Evolutionary conservation across 2,113 vertebrate genomes (phyloP).

Genomic region (Ameiurus melas): DNA sequence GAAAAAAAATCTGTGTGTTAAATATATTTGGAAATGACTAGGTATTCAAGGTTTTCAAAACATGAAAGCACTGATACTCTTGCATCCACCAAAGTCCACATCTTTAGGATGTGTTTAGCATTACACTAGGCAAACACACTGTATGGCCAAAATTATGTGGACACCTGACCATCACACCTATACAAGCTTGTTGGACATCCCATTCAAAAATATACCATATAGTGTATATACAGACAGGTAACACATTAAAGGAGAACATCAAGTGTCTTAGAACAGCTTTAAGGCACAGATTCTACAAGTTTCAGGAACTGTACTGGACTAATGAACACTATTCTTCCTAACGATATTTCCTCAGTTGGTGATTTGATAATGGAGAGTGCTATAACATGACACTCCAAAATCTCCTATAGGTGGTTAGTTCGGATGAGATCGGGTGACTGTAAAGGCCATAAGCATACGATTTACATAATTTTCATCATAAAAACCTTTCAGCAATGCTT

Average conservation of each 20-base stretch:
- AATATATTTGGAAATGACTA: too few relatives aligned
- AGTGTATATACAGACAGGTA: too few relatives aligned
- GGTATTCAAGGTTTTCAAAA: too few relatives aligned
- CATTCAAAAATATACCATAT: background rate
- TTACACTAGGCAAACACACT: background rate
- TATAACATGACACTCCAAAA: background rate
- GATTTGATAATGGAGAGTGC: background rate
- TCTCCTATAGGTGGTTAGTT: background rate
- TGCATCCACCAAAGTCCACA: too few relatives aligned
- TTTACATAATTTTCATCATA: background rate
- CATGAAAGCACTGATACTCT: too few relatives aligned
- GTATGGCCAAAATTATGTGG: background rate
- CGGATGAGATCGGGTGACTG: background rate
- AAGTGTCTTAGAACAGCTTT: too few relatives aligned
- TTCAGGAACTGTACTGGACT: too few relatives aligned
- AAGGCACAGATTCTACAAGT: too few relatives aligned
- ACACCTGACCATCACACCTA: background rate
- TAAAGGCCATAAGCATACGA: background rate
- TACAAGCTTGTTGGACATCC: background rate
- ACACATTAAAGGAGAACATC: too few relatives aligned
- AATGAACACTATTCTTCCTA: background rate
- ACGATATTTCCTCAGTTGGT: too few relatives aligned
- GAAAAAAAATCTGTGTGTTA: background rate
- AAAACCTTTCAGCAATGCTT: background rate
- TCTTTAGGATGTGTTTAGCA: background rate